Conservation (phyloP, 1,140 invertebrate species). For the Brachionus asplanchnoidis region DNA sequence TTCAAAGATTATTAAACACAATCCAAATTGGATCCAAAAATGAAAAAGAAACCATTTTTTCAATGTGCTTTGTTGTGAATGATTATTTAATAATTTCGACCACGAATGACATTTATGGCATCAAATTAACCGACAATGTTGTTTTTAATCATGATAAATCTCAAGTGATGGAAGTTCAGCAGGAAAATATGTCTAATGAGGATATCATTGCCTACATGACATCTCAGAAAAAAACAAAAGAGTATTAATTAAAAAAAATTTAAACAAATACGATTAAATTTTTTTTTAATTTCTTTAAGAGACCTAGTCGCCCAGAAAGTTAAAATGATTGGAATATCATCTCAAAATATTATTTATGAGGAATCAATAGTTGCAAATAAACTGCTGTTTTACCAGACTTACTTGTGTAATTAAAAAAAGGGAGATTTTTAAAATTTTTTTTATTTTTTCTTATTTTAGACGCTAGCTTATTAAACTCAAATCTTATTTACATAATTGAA, state of each 20-base stretch:
- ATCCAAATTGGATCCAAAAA: neutral
- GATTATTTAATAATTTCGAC: conserved; percentile 8
- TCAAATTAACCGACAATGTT: neutral
- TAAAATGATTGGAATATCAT: conserved; percentile 19
- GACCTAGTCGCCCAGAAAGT: neutral
- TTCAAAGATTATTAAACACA: neutral
- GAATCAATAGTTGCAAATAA: neutral
- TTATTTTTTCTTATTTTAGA: neutral
- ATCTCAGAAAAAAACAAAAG: neutral
- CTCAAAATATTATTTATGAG: neutral
- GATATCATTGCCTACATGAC: conserved; percentile 1
- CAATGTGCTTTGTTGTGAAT: neutral
- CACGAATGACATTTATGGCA: neutral
- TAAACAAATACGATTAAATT: neutral
- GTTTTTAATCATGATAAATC: neutral
- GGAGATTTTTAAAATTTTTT: neutral
- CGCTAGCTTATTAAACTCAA: conserved; percentile 12
- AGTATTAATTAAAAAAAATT: neutral
- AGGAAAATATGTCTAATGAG: neutral
- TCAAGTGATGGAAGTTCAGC: neutral
- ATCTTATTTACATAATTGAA: conserved; percentile 4
- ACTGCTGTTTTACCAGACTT: neutral
- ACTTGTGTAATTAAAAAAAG: neutral
- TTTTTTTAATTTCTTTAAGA: neutral
- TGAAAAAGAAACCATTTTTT: neutral